A percentile compares a stretch with the other conserved stretches of the same genome.
Evolutionary conservation across 2,113 vertebrate species (phyloP).

Genomic region (Bubo blakistoni): DNA sequence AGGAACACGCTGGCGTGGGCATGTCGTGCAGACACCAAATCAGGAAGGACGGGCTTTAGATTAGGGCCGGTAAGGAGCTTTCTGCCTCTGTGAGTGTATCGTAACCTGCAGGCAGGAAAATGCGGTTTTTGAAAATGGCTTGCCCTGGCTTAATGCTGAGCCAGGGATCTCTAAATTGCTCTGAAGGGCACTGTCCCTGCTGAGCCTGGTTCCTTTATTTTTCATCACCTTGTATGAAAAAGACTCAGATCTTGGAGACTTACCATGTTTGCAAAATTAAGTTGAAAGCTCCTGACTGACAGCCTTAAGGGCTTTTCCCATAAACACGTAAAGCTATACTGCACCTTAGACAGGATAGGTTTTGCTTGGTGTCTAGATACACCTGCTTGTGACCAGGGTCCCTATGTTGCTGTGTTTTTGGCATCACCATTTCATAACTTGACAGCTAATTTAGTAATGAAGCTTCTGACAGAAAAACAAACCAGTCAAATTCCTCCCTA

Average conservation of each 20-base stretch:
- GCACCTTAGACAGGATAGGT: neutral
- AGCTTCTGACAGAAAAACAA: neutral
- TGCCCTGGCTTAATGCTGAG: neutral
- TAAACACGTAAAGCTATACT: neutral
- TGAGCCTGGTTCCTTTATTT: neutral
- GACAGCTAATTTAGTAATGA: neutral
- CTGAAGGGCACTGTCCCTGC: neutral
- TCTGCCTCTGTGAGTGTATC: neutral
- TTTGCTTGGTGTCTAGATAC: neutral
- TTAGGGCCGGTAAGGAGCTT: neutral
- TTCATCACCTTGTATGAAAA: neutral
- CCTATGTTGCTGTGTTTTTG: neutral
- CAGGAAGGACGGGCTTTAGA: neutral
- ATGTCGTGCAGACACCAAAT: rapidly evolving
- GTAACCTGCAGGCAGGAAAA: neutral
- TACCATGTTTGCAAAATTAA: neutral
- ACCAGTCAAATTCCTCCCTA: neutral
- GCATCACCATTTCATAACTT: neutral
- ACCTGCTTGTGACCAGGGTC: neutral
- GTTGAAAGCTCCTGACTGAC: neutral
- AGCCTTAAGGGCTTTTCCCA: neutral
- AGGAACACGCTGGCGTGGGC: rapidly evolving
- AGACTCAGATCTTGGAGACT: neutral
- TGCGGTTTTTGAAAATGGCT: neutral
- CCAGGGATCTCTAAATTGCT: neutral